phyloP scores from a whole-genome alignment of 2,797 vertebrate genomes.

The Acanthiza pusilla region DNA sequence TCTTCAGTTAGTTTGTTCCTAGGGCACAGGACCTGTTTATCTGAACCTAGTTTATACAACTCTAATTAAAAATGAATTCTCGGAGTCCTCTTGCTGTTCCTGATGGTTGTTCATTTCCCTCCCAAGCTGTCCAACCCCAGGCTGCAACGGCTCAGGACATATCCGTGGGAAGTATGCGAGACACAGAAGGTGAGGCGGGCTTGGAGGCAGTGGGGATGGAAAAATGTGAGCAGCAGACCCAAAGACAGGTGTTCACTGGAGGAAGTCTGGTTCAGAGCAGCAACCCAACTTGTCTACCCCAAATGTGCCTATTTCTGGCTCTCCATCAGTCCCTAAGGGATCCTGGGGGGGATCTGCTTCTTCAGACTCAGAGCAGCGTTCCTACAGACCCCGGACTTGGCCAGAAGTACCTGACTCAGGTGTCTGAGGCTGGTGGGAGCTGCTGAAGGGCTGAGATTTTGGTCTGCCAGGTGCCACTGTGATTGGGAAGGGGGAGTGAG shows the following conservation, averaged over 20 bases:
- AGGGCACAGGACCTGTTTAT: background rate
- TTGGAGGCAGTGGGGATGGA: background rate
- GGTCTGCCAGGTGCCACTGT: rapidly evolving
- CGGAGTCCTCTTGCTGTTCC: background rate
- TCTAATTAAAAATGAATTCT: slow-evolving; percentile 1
- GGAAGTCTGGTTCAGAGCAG: background rate
- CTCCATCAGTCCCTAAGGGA: background rate
- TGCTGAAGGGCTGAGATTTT: background rate
- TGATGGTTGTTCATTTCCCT: slow-evolving; percentile 52
- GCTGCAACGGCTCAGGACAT: slow-evolving; percentile 94
- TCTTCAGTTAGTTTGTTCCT: background rate
- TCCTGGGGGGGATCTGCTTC: background rate
- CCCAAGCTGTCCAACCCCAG: slow-evolving; percentile 94
- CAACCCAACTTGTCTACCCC: background rate
- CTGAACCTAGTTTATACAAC: background rate
- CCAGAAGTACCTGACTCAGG: background rate
- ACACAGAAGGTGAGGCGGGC: slow-evolving; percentile 89
- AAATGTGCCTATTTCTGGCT: background rate
- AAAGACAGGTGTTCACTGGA: rapidly evolving
- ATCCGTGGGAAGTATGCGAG: slow-evolving; percentile 95
- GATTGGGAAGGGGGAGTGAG: background rate
- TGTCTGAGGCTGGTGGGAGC: background rate
- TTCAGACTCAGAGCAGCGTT: background rate
- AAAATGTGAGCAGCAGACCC: background rate
- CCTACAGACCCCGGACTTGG: background rate